These are phyloP conservation scores for Catocala fraxini DNA, from an alignment of 2,888 invertebrate species.

Conservation along the genomic window DNA sequence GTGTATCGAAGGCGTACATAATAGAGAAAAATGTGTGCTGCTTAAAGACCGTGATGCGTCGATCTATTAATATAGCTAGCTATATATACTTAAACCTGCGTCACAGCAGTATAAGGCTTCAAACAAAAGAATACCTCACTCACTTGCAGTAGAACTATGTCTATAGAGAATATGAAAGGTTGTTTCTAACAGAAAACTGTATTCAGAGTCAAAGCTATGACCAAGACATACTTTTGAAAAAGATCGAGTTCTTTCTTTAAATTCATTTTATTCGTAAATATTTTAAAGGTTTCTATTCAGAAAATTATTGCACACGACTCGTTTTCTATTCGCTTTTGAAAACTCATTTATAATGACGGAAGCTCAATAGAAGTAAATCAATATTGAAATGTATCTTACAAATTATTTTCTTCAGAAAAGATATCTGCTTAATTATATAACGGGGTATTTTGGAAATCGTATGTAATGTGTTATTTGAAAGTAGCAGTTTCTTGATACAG, in stretches of 20 bases:
- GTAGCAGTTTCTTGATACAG: too few relatives aligned
- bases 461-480: not conserved
- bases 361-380: not conserved
- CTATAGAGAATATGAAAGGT: slow-evolving; percentile 1
- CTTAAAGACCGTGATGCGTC: not conserved
- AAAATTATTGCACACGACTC: slow-evolving; percentile 4
- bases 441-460: not conserved
- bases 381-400: not conserved
- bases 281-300: not conserved
- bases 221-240: slow-evolving; percentile 3
- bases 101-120: slow-evolving; percentile 7
- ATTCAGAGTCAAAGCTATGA: slow-evolving; percentile 2
- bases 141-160: not conserved
- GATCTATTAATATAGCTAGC: not conserved
- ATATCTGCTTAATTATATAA: slow-evolving; percentile 3
- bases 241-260: too few relatives aligned
- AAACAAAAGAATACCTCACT: not conserved
- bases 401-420: not conserved
- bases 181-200: slow-evolving; percentile 2
- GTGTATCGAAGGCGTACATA: too few relatives aligned
- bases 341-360: not conserved
- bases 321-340: slow-evolving; percentile 2
- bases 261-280: not conserved
- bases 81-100: not conserved
- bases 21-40: not conserved